Evolutionary conservation across 2,113 vertebrate genomes (phyloP).

Genomic region (Himantopus leucocephalus): DNA sequence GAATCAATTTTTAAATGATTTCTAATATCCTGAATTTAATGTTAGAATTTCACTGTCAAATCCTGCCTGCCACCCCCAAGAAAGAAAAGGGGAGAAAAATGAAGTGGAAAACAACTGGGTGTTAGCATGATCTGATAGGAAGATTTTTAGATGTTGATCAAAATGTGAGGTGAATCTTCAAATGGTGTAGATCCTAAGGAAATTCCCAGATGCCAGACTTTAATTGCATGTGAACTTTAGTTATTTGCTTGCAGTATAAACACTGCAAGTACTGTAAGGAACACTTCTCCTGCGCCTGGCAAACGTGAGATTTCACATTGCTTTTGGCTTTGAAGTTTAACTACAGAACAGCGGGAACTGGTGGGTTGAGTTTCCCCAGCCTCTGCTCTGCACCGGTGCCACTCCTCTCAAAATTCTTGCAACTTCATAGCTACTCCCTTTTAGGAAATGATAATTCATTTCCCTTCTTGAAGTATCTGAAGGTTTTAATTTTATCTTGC

Average conservation of each 20-base stretch:
- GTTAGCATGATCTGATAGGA: background rate
- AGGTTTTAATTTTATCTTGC: background rate
- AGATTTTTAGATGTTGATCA: background rate
- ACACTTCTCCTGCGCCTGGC: background rate
- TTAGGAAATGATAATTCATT: background rate
- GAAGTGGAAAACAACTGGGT: background rate
- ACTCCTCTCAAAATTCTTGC: background rate
- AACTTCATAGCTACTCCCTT: background rate
- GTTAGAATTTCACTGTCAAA: background rate
- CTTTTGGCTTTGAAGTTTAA: background rate
- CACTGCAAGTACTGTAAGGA: background rate
- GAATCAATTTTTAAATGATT: background rate
- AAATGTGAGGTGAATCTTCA: background rate
- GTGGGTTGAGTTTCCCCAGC: background rate
- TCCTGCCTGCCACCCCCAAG: background rate
- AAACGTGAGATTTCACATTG: background rate
- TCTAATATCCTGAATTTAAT: background rate
- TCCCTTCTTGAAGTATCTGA: background rate
- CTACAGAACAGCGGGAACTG: background rate
- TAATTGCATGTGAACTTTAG: background rate
- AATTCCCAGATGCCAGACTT: background rate
- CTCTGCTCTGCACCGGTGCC: background rate
- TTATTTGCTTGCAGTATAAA: background rate
- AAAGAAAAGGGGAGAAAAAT: background rate
- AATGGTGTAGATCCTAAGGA: background rate